A percentile compares a stretch with the other conserved stretches of the same genome.
These are phyloP conservation scores for Heloderma charlesbogerti DNA, from an alignment of 2,113 vertebrate genomes.

Conservation along the genomic window DNA sequence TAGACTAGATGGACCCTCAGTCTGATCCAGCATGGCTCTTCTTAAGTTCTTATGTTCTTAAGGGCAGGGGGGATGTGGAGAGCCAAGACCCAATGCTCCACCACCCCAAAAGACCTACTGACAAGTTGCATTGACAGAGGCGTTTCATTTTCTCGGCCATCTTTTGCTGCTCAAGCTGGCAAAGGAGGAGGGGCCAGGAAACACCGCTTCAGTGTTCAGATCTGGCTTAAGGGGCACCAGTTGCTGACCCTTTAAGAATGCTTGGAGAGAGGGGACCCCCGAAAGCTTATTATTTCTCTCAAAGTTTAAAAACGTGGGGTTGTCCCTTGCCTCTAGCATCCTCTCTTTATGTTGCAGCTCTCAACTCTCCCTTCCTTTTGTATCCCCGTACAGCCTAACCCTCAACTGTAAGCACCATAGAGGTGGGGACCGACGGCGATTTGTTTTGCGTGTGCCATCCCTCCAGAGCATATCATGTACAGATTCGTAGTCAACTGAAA, in stretches of 20 bases:
- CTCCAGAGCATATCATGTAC: too few relatives aligned
- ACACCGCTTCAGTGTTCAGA: background rate
- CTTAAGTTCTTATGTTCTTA: too few relatives aligned
- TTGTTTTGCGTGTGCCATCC: too few relatives aligned
- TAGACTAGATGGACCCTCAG: too few relatives aligned
- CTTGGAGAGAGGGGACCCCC: too few relatives aligned
- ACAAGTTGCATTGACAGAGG: background rate
- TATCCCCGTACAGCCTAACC: too few relatives aligned
- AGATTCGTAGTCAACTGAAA: too few relatives aligned
- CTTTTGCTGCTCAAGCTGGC: background rate
- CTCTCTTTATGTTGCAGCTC: background rate
- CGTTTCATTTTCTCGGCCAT: background rate
- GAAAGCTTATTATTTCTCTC: background rate
- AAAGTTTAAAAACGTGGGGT: background rate
- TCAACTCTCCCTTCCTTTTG: background rate
- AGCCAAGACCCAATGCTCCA: background rate
- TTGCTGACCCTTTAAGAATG: background rate
- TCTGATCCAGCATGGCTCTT: too few relatives aligned
- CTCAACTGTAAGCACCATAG: background rate
- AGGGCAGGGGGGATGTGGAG: background rate
- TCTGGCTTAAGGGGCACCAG: background rate
- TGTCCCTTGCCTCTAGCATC: background rate
- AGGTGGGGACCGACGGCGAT: background rate
- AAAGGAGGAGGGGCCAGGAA: background rate
- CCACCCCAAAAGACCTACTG: background rate